These are phyloP conservation scores for Glyptemys insculpta DNA, from an alignment of 2,797 vertebrate species.

Conservation along the genomic window DNA sequence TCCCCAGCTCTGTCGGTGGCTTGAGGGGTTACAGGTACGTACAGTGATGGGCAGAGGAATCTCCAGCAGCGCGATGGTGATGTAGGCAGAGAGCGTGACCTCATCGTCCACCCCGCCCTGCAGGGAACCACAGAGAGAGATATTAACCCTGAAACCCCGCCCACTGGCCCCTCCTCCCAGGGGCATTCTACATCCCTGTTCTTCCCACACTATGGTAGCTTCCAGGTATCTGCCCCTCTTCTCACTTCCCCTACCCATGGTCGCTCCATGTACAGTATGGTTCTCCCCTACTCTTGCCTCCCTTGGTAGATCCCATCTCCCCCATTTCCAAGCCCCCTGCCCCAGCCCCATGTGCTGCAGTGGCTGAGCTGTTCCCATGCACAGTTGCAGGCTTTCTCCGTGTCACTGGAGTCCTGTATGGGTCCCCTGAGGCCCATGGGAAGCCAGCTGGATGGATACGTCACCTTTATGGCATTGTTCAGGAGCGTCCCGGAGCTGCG, in stretches of 20 bases:
- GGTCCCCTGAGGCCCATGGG: background rate
- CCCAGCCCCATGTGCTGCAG: background rate
- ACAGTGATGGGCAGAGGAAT: constrained; percentile 68
- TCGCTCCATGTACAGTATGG: background rate
- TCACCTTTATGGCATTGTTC: background rate
- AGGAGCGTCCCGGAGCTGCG: background rate
- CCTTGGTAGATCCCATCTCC: background rate
- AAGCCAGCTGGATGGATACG: accelerated
- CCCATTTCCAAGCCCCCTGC: accelerated
- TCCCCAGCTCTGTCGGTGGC: background rate
- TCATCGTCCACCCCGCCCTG: constrained; percentile 79
- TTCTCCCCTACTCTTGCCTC: background rate
- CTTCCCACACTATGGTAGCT: background rate
- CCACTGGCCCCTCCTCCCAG: background rate
- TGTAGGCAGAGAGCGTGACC: constrained; percentile 72
- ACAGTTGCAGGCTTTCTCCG: background rate
- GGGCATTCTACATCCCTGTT: background rate
- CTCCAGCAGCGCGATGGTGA: constrained; percentile 77
- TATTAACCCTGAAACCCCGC: background rate
- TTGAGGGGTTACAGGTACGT: constrained; percentile 13
- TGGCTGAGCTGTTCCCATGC: background rate
- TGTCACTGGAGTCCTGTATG: background rate
- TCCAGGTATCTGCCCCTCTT: background rate
- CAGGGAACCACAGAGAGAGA: background rate
- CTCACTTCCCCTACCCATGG: background rate